Evolutionary conservation across 2,113 vertebrate species (phyloP).

Genomic region (Aplodontia rufa): DNA sequence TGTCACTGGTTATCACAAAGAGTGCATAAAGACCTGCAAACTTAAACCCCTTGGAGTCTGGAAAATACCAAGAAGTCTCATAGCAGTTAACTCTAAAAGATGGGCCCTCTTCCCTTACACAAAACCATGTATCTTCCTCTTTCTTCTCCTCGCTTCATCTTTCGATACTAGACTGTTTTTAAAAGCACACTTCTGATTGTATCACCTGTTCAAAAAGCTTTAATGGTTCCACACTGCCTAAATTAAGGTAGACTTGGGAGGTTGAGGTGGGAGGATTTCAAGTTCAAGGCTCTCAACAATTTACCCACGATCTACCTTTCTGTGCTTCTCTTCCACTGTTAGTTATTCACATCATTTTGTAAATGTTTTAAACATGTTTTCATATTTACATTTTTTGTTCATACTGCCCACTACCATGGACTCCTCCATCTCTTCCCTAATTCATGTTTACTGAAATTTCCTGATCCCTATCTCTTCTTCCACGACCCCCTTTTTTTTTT

Average conservation of each 20-base stretch:
- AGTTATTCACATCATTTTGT: background rate
- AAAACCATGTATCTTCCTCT: background rate
- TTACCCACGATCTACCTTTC: background rate
- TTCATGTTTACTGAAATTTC: conserved; percentile 3
- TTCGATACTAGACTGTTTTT: conserved; percentile 15
- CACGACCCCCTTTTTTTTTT: background rate
- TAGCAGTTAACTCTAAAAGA: background rate
- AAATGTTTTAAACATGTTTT: background rate
- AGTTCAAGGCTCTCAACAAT: background rate
- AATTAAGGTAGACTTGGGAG: background rate
- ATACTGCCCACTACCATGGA: background rate
- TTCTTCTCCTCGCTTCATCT: background rate
- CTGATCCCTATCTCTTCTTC: background rate
- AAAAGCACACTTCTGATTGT: background rate
- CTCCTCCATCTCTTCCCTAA: background rate
- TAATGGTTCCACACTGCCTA: background rate
- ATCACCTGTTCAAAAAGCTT: conserved; percentile 10
- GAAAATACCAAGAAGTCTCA: background rate
- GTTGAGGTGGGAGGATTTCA: too few species aligned
- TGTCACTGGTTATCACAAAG: background rate
- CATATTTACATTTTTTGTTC: background rate
- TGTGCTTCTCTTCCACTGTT: background rate
- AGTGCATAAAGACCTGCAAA: background rate
- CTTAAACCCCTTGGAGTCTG: background rate
- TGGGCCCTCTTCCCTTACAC: background rate